Evolutionary conservation across 53 echinoderm and acorn worm genomes (phyloP).

Genomic region (Paelopatides confundens): DNA sequence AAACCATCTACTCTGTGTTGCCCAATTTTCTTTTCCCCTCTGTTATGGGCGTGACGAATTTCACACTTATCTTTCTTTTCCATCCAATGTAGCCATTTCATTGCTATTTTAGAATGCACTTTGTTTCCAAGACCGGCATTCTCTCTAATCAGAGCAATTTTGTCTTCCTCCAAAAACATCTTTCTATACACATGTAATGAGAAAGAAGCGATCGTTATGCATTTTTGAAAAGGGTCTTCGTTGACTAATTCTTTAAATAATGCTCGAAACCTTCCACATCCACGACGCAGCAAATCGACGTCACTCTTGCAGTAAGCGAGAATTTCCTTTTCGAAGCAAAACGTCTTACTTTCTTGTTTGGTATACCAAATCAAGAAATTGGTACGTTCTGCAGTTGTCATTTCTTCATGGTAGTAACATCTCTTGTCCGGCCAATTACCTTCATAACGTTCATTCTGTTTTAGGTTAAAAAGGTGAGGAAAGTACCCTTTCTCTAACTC

Average conservation of each 20-base stretch:
- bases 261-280: conserved; percentile 30
- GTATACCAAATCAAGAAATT: neutral
- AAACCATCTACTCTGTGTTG: conserved; percentile 56
- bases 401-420: neutral
- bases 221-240: conserved; percentile 62
- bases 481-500: conserved; percentile 19
- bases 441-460: neutral
- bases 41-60: conserved; percentile 26
- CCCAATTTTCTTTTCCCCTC: conserved; percentile 2
- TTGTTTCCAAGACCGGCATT: no score
- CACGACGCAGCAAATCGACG: conserved; percentile 46
- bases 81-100: conserved; percentile 42
- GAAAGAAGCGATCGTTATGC: conserved; percentile 69
- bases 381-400: neutral
- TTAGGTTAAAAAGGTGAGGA: conserved; percentile 5
- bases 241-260: conserved; percentile 19
- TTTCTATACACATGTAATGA: conserved; percentile 24
- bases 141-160: conserved; percentile 14
- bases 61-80: neutral
- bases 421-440: neutral
- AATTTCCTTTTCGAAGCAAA: conserved; percentile 6
- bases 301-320: conserved; percentile 40
- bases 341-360: neutral
- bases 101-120: conserved; percentile 31
- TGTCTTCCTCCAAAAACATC: conserved; percentile 9